These are phyloP conservation scores for Typhlomys cinereus DNA, from an alignment of 2,113 vertebrate species.

Conservation along the genomic window DNA sequence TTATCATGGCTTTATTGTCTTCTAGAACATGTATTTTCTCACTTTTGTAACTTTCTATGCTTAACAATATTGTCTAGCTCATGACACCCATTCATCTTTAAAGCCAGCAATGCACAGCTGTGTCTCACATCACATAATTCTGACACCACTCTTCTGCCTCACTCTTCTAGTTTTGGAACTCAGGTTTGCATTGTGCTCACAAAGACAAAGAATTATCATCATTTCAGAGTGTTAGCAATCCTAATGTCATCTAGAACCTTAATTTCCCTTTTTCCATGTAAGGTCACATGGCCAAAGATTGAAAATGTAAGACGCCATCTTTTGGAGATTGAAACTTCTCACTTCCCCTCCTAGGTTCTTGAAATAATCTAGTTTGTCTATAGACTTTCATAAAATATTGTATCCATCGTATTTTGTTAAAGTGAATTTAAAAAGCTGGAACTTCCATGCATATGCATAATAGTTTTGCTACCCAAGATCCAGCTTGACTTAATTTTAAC, in stretches of 20 bases:
- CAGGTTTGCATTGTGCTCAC: not conserved
- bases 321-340: not conserved
- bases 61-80: not conserved
- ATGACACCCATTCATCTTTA: not conserved
- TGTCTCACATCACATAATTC: not conserved
- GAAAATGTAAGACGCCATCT: not conserved
- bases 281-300: not conserved
- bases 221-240: not conserved
- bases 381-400: not conserved
- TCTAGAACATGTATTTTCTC: not conserved
- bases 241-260: not conserved
- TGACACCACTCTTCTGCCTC: not conserved
- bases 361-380: conserved; percentile 4
- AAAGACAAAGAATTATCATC: not conserved
- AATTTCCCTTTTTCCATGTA: not conserved
- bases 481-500: conserved; percentile 6
- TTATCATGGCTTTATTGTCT: not conserved
- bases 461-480: not conserved
- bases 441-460: not conserved
- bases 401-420: conserved; percentile 46
- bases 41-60: too few species aligned
- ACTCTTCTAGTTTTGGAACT: not conserved
- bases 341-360: not conserved
- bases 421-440: conserved; percentile 51
- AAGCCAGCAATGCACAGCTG: not conserved